These are phyloP conservation scores for Perdix hodgsoniae DNA, from an alignment of 2,797 vertebrate species.

Conservation along the genomic window DNA sequence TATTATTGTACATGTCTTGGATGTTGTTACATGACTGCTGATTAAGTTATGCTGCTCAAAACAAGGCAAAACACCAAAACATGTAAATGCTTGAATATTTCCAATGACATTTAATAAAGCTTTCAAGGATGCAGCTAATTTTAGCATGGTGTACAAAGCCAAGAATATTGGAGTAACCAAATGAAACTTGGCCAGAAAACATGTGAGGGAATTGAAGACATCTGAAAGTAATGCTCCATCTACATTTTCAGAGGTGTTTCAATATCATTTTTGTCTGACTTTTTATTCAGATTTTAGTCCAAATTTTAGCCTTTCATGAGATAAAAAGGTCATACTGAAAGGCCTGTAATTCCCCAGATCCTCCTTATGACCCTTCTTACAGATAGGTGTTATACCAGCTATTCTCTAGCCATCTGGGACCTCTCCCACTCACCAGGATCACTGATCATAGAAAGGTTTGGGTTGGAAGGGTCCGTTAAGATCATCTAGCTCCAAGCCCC, in stretches of 20 bases:
- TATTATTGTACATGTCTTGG: constrained; percentile 42
- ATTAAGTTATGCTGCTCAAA: constrained; percentile 56
- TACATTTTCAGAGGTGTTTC: not conserved
- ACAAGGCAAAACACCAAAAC: constrained; percentile 59
- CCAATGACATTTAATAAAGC: constrained; percentile 39
- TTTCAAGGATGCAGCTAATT: constrained; percentile 46
- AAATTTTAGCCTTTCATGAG: not conserved
- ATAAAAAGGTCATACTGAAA: not conserved
- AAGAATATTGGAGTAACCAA: constrained; percentile 23
- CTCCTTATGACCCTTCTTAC: too few species aligned
- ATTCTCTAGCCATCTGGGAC: too few species aligned
- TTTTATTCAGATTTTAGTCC: not conserved
- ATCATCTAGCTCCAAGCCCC: too few species aligned
- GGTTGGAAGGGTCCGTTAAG: too few species aligned
- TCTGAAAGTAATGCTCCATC: not conserved
- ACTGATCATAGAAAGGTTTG: too few species aligned
- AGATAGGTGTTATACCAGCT: too few species aligned
- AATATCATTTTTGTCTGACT: not conserved
- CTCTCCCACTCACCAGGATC: too few species aligned
- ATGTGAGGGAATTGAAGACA: not conserved
- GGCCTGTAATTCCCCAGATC: too few species aligned
- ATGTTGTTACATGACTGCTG: constrained; percentile 43
- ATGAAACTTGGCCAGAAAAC: constrained; percentile 1
- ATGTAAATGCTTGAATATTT: constrained; percentile 27
- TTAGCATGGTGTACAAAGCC: constrained; percentile 12